phyloP scores from a whole-genome alignment of 2,113 vertebrate genomes.

The Nothoprocta pentlandii region DNA sequence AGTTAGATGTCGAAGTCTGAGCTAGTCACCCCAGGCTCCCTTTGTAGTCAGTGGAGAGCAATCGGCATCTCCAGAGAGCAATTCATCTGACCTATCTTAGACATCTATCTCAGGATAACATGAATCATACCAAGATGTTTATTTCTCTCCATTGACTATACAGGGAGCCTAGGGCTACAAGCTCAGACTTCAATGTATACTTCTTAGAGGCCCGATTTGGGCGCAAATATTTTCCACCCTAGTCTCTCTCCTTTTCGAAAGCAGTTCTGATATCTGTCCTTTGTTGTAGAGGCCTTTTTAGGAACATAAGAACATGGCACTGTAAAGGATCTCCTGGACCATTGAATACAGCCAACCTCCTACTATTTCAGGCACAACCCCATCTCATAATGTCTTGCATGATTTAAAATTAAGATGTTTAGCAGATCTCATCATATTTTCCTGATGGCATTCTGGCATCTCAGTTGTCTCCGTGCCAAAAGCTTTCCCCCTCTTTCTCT shows the following conservation, averaged over 20 bases:
- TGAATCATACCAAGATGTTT: slow-evolving; percentile 70
- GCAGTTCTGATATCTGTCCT: background rate
- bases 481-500: background rate
- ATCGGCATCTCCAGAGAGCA: slow-evolving; percentile 43
- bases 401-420: background rate
- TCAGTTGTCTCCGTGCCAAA: slow-evolving; percentile 23
- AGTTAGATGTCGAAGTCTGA: slow-evolving; percentile 49
- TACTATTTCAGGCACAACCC: background rate
- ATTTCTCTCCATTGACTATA: slow-evolving; percentile 71
- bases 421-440: slow-evolving; percentile 29
- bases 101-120: slow-evolving; percentile 70
- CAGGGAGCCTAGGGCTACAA: slow-evolving; percentile 72
- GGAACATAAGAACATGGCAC: background rate
- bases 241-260: background rate
- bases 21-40: slow-evolving; percentile 66
- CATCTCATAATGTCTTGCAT: background rate
- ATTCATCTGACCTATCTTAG: slow-evolving; percentile 71
- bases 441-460: slow-evolving; percentile 44
- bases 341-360: background rate
- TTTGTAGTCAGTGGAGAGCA: slow-evolving; percentile 61
- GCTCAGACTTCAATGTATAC: slow-evolving; percentile 34
- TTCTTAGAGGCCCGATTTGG: slow-evolving; percentile 9
- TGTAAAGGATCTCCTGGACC: background rate
- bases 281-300: background rate
- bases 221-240: background rate